These are phyloP conservation scores for Fundulus diaphanus DNA, from an alignment of 2,797 vertebrate species.

Conservation along the genomic window DNA sequence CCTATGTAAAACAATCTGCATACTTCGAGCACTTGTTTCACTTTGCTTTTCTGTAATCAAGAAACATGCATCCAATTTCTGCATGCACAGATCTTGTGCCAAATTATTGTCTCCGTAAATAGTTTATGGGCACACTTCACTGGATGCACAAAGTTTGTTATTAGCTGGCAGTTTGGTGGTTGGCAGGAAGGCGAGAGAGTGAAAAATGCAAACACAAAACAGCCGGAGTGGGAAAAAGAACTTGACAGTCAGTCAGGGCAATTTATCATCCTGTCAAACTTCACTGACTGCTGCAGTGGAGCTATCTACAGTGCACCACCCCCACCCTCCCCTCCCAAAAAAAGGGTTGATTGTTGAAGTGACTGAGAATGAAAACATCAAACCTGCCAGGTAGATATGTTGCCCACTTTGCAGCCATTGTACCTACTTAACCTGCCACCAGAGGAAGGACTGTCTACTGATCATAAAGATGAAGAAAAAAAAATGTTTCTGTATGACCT, in stretches of 20 bases:
- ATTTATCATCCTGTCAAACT: conserved; percentile 82
- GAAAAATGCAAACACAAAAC: conserved; percentile 70
- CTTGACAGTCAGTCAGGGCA: conserved; percentile 78
- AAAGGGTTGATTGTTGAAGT: conserved; percentile 54
- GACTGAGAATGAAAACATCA: conserved; percentile 38
- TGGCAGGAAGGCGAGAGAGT: conserved; percentile 53
- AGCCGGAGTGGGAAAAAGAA: conserved; percentile 67
- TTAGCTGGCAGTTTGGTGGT: conserved; percentile 67
- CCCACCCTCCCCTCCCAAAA: not conserved
- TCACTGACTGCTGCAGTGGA: conserved; percentile 75
- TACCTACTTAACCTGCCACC: conserved; percentile 48
- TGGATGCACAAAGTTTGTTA: conserved; percentile 66
- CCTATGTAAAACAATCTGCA: conserved; percentile 28
- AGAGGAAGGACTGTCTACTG: conserved; percentile 12
- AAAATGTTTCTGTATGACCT: not conserved
- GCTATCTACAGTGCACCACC: conserved; percentile 56
- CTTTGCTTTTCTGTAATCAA: conserved; percentile 47
- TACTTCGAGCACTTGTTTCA: conserved; percentile 29
- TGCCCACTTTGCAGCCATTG: conserved; percentile 59
- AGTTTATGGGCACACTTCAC: conserved; percentile 66
- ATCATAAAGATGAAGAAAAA: not conserved
- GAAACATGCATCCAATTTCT: conserved; percentile 41
- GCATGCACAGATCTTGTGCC: conserved; percentile 40
- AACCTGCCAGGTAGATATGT: conserved; percentile 57
- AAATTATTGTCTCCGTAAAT: conserved; percentile 68